Conservation (phyloP, 1,140 invertebrate species). For the Adoxophyes honmai region DNA sequence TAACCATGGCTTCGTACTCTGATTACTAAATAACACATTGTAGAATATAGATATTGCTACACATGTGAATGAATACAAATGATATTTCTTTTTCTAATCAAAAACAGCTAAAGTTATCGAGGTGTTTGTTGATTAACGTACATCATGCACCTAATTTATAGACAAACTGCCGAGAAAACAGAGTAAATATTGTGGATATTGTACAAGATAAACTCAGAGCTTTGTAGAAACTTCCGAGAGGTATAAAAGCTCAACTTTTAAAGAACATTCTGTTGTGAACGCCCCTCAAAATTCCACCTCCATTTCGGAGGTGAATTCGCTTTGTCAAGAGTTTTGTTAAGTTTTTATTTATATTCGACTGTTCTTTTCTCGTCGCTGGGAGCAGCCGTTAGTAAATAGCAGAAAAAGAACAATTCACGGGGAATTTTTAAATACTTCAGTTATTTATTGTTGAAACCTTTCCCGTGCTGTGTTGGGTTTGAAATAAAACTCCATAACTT, state of each 20-base stretch:
- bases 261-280: conserved; percentile 3
- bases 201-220: conserved; percentile 11
- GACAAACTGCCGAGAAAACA: background rate
- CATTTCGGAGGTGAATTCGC: background rate
- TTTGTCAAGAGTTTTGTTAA: background rate
- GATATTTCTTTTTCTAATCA: too few species aligned
- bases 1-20: too few species aligned
- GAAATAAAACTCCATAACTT: too few species aligned
- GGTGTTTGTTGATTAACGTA: background rate
- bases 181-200: conserved; percentile 7
- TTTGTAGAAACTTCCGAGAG: conserved; percentile 2
- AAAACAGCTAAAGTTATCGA: too few species aligned
- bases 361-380: background rate
- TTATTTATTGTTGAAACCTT: too few species aligned
- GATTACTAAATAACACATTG: too few species aligned
- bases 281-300: background rate
- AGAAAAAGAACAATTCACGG: too few species aligned
- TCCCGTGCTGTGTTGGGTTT: too few species aligned
- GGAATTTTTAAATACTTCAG: too few species aligned
- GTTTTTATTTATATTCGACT: background rate
- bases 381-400: background rate
- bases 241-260: conserved; percentile 11
- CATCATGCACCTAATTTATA: conserved; percentile 1
- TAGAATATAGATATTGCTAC: too few species aligned
- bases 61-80: too few species aligned